Evolutionary conservation across 2,888 invertebrate genomes (phyloP).

Genomic region (Eudemis profundana): DNA sequence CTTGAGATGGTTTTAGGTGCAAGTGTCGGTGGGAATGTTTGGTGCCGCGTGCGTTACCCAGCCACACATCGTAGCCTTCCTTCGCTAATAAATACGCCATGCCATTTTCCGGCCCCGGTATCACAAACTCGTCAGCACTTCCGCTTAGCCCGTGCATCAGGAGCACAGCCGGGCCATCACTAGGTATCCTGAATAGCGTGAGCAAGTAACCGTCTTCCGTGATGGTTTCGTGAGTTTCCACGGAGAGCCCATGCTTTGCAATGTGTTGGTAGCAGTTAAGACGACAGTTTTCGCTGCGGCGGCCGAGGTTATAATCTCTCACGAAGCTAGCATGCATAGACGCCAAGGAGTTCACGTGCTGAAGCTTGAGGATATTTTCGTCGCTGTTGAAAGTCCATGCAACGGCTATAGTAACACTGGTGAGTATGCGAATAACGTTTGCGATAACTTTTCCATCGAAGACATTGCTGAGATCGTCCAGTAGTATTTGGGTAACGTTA

Average conservation of each 20-base stretch:
- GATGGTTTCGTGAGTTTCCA: conserved; percentile 59
- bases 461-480: background rate
- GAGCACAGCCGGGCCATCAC: conserved; percentile 62
- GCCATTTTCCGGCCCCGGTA: conserved; percentile 63
- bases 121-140: conserved; percentile 68
- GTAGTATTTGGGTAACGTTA: background rate
- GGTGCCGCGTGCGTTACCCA: conserved; percentile 92
- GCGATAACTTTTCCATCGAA: conserved; percentile 15
- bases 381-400: conserved; percentile 47
- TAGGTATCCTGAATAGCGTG: conserved; percentile 63
- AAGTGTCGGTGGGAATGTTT: conserved; percentile 85
- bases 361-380: conserved; percentile 49
- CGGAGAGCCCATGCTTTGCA: conserved; percentile 61
- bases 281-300: conserved; percentile 59
- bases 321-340: background rate
- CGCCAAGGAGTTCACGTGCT: conserved; percentile 49
- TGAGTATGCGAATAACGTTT: background rate
- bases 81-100: conserved; percentile 82
- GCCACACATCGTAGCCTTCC: conserved; percentile 90
- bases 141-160: conserved; percentile 72
- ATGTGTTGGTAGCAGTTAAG: conserved; percentile 57
- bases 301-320: conserved; percentile 54
- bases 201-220: conserved; percentile 69
- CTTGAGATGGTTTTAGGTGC: conserved; percentile 63
- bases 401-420: background rate